Evolutionary conservation across 2,888 invertebrate genomes (phyloP).

Genomic region (Lochmaea crataegi): DNA sequence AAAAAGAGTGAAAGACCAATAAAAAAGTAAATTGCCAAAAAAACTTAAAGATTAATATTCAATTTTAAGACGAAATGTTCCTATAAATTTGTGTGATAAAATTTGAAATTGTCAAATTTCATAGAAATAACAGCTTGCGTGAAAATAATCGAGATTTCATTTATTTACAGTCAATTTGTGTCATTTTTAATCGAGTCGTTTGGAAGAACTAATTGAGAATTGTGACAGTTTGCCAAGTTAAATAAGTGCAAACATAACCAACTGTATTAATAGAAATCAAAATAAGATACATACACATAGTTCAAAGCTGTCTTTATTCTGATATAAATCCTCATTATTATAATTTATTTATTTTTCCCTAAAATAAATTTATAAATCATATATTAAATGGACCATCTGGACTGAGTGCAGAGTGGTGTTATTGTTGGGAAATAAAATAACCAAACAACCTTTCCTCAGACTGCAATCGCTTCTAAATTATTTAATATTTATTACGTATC

Average conservation of each 20-base stretch:
- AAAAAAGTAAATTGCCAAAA: too few species aligned
- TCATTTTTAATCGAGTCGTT: not conserved
- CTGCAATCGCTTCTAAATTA: not conserved
- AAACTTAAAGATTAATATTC: too few species aligned
- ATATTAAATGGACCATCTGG: slow-evolving; percentile 11
- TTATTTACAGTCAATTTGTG: not conserved
- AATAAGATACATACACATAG: not conserved
- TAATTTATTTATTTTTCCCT: slow-evolving; percentile 22
- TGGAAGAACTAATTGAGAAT: slow-evolving; percentile 3
- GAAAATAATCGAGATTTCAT: not conserved
- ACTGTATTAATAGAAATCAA: slow-evolving; percentile 1
- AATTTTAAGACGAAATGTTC: too few species aligned
- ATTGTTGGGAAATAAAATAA: slow-evolving; percentile 20
- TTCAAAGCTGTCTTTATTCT: slow-evolving; percentile 15
- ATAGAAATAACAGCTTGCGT: not conserved
- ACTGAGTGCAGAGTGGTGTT: not conserved
- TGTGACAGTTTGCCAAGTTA: slow-evolving; percentile 5
- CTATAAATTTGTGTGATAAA: too few species aligned
- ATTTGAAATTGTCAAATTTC: too few species aligned
- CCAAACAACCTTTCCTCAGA: slow-evolving; percentile 23
- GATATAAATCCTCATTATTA: not conserved
- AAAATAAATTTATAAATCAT: slow-evolving; percentile 23
- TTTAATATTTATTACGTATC: slow-evolving; percentile 1
- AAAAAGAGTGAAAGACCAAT: too few species aligned
- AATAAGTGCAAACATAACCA: not conserved